Evolutionary conservation across 53 echinoderm and acorn worm species (phyloP), one percentile per base, ranked within the genome.

Genomic region (Zoroaster sp.): DNA sequence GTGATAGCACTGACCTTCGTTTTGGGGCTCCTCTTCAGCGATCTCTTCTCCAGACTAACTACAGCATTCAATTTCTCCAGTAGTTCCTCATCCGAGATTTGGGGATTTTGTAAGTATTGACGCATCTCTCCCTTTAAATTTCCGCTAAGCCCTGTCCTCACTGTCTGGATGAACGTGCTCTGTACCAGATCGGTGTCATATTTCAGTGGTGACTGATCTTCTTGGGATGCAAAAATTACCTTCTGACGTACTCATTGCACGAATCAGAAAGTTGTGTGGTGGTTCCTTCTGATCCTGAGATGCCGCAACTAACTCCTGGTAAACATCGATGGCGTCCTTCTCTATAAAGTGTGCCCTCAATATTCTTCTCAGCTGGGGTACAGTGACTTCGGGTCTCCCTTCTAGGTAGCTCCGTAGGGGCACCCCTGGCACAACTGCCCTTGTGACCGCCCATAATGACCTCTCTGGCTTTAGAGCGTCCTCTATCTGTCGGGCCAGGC

Each of bases 341-440:
- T 89, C 80, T 25, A 34, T 71, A 41, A 30, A 89, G 12, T 82
- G 90, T 11, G 69, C 81, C 2, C 82, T 35, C 8, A 89, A 51
- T 1, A 78, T 39, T 7, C 35, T 33, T 1, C 78, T 38, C 31
- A 77, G 17, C 32, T 78, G 77, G n/a, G n/a, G n/a, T n/a, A n/a
- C n/a, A n/a, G n/a, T n/a, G n/a, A n/a, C n/a, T n/a, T n/a, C n/a
- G n/a, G n/a, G 15, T 31, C 74, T 69, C 10, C 74, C 74, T 35
- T 74, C 63, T 1, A 90, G 23, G 39, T 73, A 66, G 47, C 74
- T 83, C 9, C 90, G 21, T 1, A 83, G 35, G 5, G 66, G 73
- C 42, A 90, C 18, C 10, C 80, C 55, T n/a, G 35, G 42, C 1
- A 25, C 30, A 0, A 83, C 65, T 31, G 90, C 90, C 14, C 83